Evolutionary conservation across 1,140 invertebrate genomes (phyloP), one percentile per base, ranked within the genome.

Genomic region (Pogonomyrmex californicus): DNA sequence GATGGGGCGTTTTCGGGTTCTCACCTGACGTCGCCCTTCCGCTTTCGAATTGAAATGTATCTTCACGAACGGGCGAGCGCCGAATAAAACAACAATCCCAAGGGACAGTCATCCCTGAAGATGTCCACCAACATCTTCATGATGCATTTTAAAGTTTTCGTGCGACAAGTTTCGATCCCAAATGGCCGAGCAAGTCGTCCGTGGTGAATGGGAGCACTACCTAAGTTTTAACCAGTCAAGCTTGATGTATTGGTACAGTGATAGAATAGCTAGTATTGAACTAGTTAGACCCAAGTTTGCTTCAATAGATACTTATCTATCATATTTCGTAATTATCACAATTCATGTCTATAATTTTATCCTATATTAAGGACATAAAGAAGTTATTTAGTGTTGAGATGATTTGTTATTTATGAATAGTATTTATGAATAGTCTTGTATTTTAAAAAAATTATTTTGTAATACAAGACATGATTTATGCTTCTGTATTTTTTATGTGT

Each of bases 21-120:
- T 85, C 68, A 51, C 30, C 47, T 63, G 30, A 75, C n/a, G 49
- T 49, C 33, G 14, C 33, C 23, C n/a, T 77, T 44, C 51, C 65
- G 73, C 58, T 23, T 36, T 73, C 38, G 56, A 47, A 91, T 91
- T 85, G 90, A 91, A 88, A 88, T 83, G 89, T 75, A 87, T 81
- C 65, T 86, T 87, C 78, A 41, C 77, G 76, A 70, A 81, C 12
- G 62, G 65, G 47, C 62, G 78, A 75, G 75, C 38, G n/a, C 33
- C 60, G 56, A 85, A 85, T 85, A 90, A 76, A 85, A 51, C 78
- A 75, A 75, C 33, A 30, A 60, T 73, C 54, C 54, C 79, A 9
- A 4, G n/a, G 51, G 62, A 14, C 1, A 23, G 17, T 30, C 41
- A 7, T 33, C 63, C 33, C 49, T 17, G 10, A 10, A 17, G 68